A percentile compares a stretch with the other conserved stretches of the same genome.
Conservation (phyloP, 2,113 vertebrate genomes). For the Eurystomus gularis region DNA sequence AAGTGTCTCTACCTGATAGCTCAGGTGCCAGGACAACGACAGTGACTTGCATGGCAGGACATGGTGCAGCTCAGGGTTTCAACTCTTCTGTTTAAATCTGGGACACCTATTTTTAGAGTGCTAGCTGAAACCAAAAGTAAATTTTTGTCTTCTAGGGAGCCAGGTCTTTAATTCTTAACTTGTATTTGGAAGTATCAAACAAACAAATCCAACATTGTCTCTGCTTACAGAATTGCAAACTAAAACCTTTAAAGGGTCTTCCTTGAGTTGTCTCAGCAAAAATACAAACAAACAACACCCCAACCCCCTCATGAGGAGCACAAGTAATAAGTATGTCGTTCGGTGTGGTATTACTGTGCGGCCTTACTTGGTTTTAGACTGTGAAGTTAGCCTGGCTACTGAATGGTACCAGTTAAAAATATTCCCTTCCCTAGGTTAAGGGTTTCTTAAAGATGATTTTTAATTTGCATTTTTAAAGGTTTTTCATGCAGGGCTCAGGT, state of each 20-base stretch:
- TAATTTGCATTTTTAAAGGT: background rate
- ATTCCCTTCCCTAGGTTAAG: background rate
- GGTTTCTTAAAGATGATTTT: background rate
- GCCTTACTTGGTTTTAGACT: background rate
- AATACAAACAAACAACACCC: background rate
- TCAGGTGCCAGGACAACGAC: background rate
- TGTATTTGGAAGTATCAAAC: background rate
- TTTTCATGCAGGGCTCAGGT: background rate
- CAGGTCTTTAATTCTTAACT: background rate
- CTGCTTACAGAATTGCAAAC: background rate
- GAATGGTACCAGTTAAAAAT: background rate
- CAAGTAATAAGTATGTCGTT: background rate
- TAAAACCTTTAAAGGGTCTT: background rate
- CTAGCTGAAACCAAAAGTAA: background rate
- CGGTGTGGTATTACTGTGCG: background rate
- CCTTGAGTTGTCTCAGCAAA: background rate
- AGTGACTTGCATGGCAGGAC: background rate
- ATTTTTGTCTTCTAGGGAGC: background rate
- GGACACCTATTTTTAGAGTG: background rate
- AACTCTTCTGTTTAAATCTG: background rate
- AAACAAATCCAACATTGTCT: background rate
- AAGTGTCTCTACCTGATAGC: background rate
- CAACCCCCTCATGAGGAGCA: accelerated
- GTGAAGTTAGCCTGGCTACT: background rate
- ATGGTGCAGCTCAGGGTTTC: background rate